Percentiles rank a stretch among this genome's conserved stretches.
These are phyloP conservation scores for Chaetodon trifasciatus DNA, from an alignment of 2,797 vertebrate genomes.

Conservation along the genomic window DNA sequence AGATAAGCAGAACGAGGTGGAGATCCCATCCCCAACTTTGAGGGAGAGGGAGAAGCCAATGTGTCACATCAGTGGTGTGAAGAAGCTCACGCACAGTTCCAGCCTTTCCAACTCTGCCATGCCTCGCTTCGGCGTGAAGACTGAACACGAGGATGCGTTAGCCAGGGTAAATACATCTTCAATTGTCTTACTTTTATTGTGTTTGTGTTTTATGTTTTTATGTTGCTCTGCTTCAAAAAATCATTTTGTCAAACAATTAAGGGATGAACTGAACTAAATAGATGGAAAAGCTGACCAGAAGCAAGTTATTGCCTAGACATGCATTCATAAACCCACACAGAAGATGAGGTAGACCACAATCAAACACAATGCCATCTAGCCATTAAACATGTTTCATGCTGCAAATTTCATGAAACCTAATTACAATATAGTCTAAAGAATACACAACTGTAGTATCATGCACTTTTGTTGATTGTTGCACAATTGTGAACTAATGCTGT, in stretches of 20 bases:
- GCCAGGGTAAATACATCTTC: conserved; percentile 84
- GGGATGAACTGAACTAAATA: not conserved
- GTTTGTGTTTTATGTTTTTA: not conserved
- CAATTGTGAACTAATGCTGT: conserved; percentile 17
- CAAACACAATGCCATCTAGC: not conserved
- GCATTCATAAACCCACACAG: not conserved
- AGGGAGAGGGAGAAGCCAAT: conserved; percentile 92
- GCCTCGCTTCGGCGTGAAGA: conserved; percentile 93
- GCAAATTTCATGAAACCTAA: not conserved
- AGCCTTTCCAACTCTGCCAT: conserved; percentile 88
- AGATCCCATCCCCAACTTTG: conserved; percentile 92
- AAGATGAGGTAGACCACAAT: not conserved
- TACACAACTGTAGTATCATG: not conserved
- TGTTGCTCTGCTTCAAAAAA: not conserved
- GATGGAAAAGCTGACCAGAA: conserved; percentile 2
- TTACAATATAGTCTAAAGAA: not conserved
- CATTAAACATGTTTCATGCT: not conserved
- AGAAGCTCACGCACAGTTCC: conserved; percentile 90
- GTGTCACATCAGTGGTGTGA: conserved; percentile 95
- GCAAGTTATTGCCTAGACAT: not conserved
- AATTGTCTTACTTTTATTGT: not conserved
- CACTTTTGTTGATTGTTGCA: not conserved
- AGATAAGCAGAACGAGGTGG: conserved; percentile 97
- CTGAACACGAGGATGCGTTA: conserved; percentile 92
- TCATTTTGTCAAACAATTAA: not conserved